Evolutionary conservation across 2,888 invertebrate genomes (phyloP), one percentile per base, ranked within the genome.

Genomic region (Campoplex capitator): DNA sequence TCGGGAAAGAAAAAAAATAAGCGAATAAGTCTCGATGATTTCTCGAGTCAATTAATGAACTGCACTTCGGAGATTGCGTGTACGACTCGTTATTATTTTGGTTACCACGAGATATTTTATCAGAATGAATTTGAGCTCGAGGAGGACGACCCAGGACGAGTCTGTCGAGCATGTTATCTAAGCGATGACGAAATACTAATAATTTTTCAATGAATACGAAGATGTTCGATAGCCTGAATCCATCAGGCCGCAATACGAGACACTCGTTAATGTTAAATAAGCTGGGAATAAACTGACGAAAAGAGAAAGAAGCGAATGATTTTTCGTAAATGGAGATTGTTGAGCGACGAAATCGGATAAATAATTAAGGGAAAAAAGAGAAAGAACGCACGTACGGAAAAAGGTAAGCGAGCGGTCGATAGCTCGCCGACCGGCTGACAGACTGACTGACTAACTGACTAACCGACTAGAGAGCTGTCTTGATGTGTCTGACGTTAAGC

Each of bases 401-500:
- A 77, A 56, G 74, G 28, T 35, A 76, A 79, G 84, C 84, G 78
- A 86, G 65, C 67, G 79, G 67, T 74, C 83, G 83, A 83, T 84
- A 82, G 76, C 83, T 84, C 89, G 65, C 23, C 71, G 84, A 87
- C 83, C 85, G 86, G 79, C 77, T 83, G 83, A 88, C 83, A 58
- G 87, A 80, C 71, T 85, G 88, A 88, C 91, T 88, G 89, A 89
- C 90, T 86, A 89, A 89, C 88, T 87, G 88, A 84, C 90, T 86
- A 90, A 92, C 89, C 91, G 91, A 92, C 91, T 91, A 89, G 89
- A 88, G 88, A 85, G 83, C 78, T 76, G 88, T 62, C 76, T 58
- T 62, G 65, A 48, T 73, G 83, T 84, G 85, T 85, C 88, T 87
- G 89, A 86, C 88, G 88, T 88, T 87, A 88, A 92, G 91, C 90